A percentile compares a stretch with the other conserved stretches of the same genome.
Evolutionary conservation across 1,140 invertebrate genomes (phyloP).

Genomic region (Aleiodes sp.): DNA sequence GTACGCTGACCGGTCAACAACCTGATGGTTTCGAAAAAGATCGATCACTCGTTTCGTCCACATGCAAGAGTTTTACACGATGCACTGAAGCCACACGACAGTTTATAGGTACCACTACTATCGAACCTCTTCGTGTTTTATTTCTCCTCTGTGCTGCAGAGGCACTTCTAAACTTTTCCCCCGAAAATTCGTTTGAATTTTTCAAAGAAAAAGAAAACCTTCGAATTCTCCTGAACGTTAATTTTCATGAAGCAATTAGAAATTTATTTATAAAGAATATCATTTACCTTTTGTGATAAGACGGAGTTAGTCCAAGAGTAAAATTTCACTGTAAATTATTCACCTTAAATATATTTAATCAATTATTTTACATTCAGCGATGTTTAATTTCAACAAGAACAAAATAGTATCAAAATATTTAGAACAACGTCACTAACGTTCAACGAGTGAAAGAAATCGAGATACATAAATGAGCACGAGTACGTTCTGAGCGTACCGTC

Average conservation of each 20-base stretch:
- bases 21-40: not conserved
- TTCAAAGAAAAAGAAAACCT: not conserved
- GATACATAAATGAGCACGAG: not conserved
- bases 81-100: slow-evolving; percentile 5
- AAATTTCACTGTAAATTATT: too few species aligned
- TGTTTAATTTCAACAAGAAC: not conserved
- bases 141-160: not conserved
- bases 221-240: too few species aligned
- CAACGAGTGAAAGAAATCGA: not conserved
- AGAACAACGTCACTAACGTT: not conserved
- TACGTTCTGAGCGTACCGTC: not conserved
- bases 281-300: too few species aligned
- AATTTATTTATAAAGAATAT: not conserved
- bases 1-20: not conserved
- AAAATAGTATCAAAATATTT: not conserved
- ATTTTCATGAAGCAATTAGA: not conserved
- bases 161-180: not conserved
- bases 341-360: too few species aligned
- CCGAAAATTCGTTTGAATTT: not conserved
- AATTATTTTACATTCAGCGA: not conserved
- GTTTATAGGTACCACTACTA: slow-evolving; percentile 1
- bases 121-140: not conserved
- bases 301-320: too few species aligned
- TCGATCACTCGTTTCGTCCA: too few species aligned
- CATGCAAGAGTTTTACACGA: too few species aligned